Evolutionary conservation across 2,797 vertebrate genomes (phyloP).

Genomic region (Rhodeus uyekii): DNA sequence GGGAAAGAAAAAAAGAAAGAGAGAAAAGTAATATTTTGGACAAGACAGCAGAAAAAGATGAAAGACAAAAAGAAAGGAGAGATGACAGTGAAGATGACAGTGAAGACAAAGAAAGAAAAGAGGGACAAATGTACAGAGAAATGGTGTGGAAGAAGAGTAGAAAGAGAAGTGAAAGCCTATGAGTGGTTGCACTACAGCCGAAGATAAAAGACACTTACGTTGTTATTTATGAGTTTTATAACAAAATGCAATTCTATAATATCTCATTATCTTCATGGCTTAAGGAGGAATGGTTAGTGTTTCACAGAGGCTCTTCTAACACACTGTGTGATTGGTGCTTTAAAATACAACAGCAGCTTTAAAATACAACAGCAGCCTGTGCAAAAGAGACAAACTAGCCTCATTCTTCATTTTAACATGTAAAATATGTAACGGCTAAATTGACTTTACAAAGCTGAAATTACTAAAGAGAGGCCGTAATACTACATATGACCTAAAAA

Average conservation of each 20-base stretch:
- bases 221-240: constrained; percentile 11
- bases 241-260: background rate
- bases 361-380: background rate
- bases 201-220: constrained; percentile 53
- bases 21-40: constrained; percentile 46
- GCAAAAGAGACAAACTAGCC: background rate
- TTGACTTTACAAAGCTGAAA: background rate
- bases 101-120: constrained; percentile 41
- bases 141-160: constrained; percentile 73
- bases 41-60: constrained; percentile 15
- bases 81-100: background rate
- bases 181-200: constrained; percentile 66
- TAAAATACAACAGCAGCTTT: no score
- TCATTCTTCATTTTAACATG: background rate
- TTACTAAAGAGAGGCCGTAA: background rate
- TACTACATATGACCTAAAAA: background rate
- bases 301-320: background rate
- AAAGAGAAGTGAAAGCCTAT: constrained; percentile 74
- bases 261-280: background rate
- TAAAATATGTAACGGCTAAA: background rate
- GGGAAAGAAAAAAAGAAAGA: no score
- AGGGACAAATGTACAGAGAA: constrained; percentile 62
- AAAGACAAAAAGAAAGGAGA: constrained; percentile 1
- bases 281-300: background rate
- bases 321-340: background rate